These are phyloP conservation scores for Physeter macrocephalus DNA, from an alignment of 2,113 vertebrate genomes.

Conservation along the genomic window DNA sequence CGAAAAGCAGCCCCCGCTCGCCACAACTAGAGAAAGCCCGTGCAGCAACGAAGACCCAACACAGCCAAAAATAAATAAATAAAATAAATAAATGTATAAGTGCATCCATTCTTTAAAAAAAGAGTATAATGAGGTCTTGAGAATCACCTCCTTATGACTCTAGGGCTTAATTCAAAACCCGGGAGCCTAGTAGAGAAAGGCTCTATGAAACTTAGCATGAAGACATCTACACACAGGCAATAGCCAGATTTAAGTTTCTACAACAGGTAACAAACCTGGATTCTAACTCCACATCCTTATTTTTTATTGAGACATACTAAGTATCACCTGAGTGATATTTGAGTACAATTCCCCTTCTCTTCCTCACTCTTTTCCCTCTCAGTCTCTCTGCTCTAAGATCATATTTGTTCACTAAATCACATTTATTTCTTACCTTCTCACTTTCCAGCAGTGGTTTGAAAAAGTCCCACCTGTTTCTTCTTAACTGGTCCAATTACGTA, in stretches of 20 bases:
- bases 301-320: neutral
- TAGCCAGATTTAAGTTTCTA: neutral
- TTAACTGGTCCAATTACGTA: neutral
- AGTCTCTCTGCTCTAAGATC: neutral
- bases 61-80: too few species aligned
- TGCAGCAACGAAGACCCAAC: too few species aligned
- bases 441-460: neutral
- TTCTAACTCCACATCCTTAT: neutral
- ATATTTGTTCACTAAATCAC: slow-evolving; percentile 8
- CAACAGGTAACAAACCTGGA: neutral
- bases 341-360: neutral
- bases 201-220: neutral
- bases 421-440: slow-evolving; percentile 5
- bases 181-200: neutral
- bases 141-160: neutral
- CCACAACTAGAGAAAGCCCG: too few species aligned
- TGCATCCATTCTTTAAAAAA: neutral
- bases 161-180: neutral
- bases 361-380: neutral
- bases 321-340: neutral
- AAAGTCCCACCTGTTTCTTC: neutral
- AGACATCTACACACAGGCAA: neutral
- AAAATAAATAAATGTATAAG: too few species aligned
- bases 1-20: too few species aligned
- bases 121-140: neutral